phyloP scores from a whole-genome alignment of 2,888 invertebrate species.

The Sycophila texana region DNA sequence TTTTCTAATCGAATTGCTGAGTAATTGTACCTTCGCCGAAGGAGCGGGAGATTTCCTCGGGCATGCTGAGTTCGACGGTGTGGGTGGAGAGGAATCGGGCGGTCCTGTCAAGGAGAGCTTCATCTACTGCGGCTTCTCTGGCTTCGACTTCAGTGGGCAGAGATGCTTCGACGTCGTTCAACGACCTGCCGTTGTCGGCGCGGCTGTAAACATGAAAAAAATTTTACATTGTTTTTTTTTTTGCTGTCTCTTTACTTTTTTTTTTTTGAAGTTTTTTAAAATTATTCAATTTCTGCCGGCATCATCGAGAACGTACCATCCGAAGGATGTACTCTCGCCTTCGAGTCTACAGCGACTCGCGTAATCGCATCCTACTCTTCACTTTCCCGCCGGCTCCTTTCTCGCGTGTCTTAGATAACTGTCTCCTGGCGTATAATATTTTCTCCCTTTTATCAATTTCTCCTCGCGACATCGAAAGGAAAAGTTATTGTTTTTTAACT shows the following conservation, averaged over 20 bases:
- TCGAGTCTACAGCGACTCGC: conserved; percentile 21
- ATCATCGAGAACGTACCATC: neutral
- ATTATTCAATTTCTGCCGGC: neutral
- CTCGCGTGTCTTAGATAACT: conserved; percentile 44
- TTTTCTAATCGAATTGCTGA: too few species aligned
- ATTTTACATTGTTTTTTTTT: neutral
- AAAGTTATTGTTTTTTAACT: neutral
- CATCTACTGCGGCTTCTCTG: conserved; percentile 84
- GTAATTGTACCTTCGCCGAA: conserved; percentile 85
- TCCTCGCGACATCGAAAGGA: conserved; percentile 18
- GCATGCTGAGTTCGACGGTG: conserved; percentile 88
- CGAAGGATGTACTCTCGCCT: conserved; percentile 41
- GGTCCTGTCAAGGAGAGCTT: conserved; percentile 84
- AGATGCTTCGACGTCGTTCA: conserved; percentile 79
- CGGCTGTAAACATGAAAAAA: conserved; percentile 66
- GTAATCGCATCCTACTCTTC: conserved; percentile 20
- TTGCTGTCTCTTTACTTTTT: neutral
- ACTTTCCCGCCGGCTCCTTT: conserved; percentile 27
- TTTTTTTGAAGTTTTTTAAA: neutral
- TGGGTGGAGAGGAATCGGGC: conserved; percentile 87
- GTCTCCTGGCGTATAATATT: neutral
- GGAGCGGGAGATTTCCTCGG: conserved; percentile 86
- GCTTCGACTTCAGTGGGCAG: conserved; percentile 85
- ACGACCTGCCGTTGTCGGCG: conserved; percentile 77
- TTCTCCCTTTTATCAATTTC: neutral